Conservation (phyloP, 2,113 vertebrate genomes). For the Felis catus region DNA sequence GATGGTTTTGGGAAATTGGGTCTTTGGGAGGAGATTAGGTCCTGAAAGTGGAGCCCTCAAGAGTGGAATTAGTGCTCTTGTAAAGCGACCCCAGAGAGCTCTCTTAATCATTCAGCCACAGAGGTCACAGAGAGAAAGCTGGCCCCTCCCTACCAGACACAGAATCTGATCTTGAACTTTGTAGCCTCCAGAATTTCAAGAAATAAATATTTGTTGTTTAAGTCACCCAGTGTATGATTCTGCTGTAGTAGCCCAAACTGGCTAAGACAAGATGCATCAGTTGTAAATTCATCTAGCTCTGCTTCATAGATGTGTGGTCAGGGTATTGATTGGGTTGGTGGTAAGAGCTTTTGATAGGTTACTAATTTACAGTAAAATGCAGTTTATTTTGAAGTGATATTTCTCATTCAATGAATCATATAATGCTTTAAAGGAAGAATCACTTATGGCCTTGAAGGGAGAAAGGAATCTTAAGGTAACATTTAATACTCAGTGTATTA, state of each 20-base stretch:
- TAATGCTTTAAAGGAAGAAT: background rate
- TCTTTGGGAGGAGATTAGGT: background rate
- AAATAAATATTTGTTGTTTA: background rate
- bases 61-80: background rate
- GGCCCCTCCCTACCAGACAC: background rate
- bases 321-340: background rate
- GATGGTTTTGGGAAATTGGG: background rate
- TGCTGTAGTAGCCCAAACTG: background rate
- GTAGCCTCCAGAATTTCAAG: background rate
- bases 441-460: background rate
- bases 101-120: background rate
- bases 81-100: background rate
- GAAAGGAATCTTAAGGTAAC: background rate
- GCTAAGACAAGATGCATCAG: background rate
- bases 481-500: background rate
- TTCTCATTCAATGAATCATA: background rate
- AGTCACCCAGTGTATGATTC: background rate
- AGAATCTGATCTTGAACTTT: background rate
- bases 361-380: background rate
- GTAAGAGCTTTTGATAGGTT: background rate
- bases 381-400: slow-evolving; percentile 27
- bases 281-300: background rate
- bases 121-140: background rate
- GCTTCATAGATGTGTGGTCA: background rate
- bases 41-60: background rate